Evolutionary conservation across 2,113 vertebrate genomes (phyloP).

Genomic region (Porphyrio hochstetteri): DNA sequence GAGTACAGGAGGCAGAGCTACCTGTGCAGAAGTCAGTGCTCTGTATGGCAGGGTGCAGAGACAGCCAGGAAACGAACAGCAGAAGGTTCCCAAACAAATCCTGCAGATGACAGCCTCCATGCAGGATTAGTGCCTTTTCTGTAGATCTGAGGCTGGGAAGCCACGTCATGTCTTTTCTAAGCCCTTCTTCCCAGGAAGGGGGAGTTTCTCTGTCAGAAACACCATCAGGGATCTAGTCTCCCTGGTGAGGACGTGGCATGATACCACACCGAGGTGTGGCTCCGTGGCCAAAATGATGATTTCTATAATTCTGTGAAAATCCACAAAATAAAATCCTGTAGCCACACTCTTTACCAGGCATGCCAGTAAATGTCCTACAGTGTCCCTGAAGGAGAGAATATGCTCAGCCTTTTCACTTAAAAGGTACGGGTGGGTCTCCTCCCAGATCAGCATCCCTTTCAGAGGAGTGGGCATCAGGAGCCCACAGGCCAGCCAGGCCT

Average conservation of each 20-base stretch:
- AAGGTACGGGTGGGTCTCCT: not conserved
- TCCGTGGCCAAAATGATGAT: not conserved
- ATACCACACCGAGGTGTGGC: not conserved
- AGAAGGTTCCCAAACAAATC: not conserved
- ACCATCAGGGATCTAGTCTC: rapidly evolving
- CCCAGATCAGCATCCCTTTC: not conserved
- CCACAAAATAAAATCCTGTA: not conserved
- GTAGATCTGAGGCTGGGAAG: not conserved
- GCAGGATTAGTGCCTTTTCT: not conserved
- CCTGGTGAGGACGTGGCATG: rapidly evolving
- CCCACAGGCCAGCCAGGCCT: not conserved
- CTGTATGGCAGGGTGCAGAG: not conserved
- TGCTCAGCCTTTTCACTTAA: not conserved
- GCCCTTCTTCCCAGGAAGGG: not conserved
- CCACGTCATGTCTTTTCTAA: not conserved
- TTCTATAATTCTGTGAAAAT: not conserved
- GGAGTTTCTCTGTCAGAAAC: not conserved
- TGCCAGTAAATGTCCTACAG: not conserved
- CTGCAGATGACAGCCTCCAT: not conserved
- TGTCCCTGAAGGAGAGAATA: not conserved
- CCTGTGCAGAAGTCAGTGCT: not conserved
- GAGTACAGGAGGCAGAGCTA: not conserved
- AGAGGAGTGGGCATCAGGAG: not conserved
- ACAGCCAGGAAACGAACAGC: not conserved
- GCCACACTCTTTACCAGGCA: not conserved